Percentiles rank a stretch among this genome's conserved stretches.
These are phyloP conservation scores for Palaemon carinicauda DNA, from an alignment of 1,140 invertebrate genomes.

Conservation along the genomic window DNA sequence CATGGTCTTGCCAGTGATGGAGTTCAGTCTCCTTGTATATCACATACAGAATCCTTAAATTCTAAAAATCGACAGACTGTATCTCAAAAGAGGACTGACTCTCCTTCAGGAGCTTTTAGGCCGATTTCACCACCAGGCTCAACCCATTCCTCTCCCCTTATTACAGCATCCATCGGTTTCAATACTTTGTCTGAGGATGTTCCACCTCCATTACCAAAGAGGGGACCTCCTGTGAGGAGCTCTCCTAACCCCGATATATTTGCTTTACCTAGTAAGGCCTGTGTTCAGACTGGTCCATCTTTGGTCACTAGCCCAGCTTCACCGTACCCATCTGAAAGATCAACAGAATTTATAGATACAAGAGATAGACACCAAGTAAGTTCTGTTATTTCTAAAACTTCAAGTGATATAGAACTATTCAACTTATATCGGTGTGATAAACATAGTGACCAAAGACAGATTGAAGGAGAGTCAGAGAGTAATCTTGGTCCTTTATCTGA, in stretches of 20 bases:
- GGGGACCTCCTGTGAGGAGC: not conserved
- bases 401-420: constrained; percentile 40
- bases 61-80: too few relatives aligned
- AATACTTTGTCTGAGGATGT: not conserved
- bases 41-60: too few relatives aligned
- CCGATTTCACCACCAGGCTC: not conserved
- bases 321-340: not conserved
- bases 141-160: not conserved
- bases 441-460: too few relatives aligned
- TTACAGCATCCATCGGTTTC: constrained; percentile 1
- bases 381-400: constrained; percentile 19
- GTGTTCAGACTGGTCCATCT: not conserved
- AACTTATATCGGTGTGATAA: constrained; percentile 7
- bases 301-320: not conserved
- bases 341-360: not conserved
- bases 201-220: constrained; percentile 21
- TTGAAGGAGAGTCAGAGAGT: too few relatives aligned
- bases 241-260: not conserved
- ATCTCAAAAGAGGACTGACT: not conserved
- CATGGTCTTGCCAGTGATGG: too few relatives aligned
- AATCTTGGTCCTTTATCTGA: too few relatives aligned
- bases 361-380: constrained; percentile 25
- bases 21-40: too few relatives aligned
- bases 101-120: not conserved
- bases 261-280: not conserved